Evolutionary conservation across 2,888 invertebrate genomes (phyloP).

Genomic region (Mesoligia furuncula): DNA sequence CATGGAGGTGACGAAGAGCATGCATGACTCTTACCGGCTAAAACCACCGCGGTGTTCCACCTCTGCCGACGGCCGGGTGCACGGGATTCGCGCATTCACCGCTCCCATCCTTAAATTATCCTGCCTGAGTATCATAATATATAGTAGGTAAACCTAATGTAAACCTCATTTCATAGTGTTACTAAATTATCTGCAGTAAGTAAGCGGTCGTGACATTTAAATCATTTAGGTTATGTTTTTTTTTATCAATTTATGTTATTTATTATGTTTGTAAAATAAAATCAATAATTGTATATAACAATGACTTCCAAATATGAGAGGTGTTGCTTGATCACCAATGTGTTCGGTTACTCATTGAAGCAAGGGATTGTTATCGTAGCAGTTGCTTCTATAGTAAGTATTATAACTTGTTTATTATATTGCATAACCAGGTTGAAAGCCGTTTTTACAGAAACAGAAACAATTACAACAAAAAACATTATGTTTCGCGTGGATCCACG

Average conservation of each 20-base stretch:
- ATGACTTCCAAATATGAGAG: constrained; percentile 34
- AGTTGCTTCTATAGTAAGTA: constrained; percentile 69
- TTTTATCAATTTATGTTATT: constrained; percentile 2
- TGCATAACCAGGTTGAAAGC: neutral
- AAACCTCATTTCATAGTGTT: constrained; percentile 26
- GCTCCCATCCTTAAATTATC: neutral
- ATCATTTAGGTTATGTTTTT: constrained; percentile 10
- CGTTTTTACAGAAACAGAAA: neutral
- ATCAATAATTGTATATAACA: constrained; percentile 15
- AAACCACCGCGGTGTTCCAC: no score
- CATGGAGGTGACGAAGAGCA: no score
- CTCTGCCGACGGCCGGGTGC: no score
- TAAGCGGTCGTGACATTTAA: constrained; percentile 19
- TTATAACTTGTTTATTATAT: constrained; percentile 2
- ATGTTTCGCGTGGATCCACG: neutral
- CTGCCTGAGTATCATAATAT: neutral
- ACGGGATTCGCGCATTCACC: no score
- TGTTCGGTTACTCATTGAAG: constrained; percentile 56
- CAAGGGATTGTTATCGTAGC: constrained; percentile 68
- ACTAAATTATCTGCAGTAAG: constrained; percentile 7
- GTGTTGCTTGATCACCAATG: constrained; percentile 39
- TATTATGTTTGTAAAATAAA: constrained; percentile 28
- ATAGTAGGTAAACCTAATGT: neutral
- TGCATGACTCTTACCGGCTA: no score
- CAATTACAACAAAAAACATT: neutral